Evolutionary conservation across 2,113 vertebrate species (phyloP), one percentile per base, ranked within the genome.

Genomic region (Corydoras maculifer): DNA sequence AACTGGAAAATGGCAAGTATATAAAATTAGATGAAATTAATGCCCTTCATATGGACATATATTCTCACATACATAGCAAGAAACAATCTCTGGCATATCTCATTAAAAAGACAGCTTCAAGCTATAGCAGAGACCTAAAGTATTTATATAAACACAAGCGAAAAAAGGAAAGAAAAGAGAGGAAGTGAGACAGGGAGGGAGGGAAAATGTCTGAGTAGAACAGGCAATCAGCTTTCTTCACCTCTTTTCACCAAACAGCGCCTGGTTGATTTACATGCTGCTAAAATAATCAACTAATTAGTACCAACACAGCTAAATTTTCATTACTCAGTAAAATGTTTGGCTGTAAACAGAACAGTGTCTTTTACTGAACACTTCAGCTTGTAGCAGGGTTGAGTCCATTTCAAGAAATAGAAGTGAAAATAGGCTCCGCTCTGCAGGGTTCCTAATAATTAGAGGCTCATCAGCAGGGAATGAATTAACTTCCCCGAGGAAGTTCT

Each of bases 401-500:
- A 3, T 69, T 68, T 58, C 68, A 70, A 61, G 70, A 82, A 74
- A 74, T 58, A 53, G 75, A 79, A 78, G 74, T 77, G 75, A 54
- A 64, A 74, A 79, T 80, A 82, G 79, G 73, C 78, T 73, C 58
- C 54, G 50, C 79, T 60, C 79, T 83, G 80, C 61, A 74, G 77
- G 76, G 73, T 77, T 67, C 15, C 70, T 59, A 64, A 64, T 80
- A 81, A 81, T 86, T 79, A 75, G 54, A 70, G 48, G 61, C 74
- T 79, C 81, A 74, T 78, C 70, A 79, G 53, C 50, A 53, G 58
- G 69, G 49, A n/a, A 11, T 50, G 15, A 72, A 66, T 75, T 62
- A 77, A 65, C 29, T 75, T 69, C 32, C 13, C 12, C 14, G 30
- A 15, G 12, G 6, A 12, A 57, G 14, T n/a, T n/a, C n/a, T n/a